Percentiles rank a stretch among this genome's conserved stretches.
phyloP scores from a whole-genome alignment of 2,113 vertebrate genomes.

The Muntiacus muntjak region DNA sequence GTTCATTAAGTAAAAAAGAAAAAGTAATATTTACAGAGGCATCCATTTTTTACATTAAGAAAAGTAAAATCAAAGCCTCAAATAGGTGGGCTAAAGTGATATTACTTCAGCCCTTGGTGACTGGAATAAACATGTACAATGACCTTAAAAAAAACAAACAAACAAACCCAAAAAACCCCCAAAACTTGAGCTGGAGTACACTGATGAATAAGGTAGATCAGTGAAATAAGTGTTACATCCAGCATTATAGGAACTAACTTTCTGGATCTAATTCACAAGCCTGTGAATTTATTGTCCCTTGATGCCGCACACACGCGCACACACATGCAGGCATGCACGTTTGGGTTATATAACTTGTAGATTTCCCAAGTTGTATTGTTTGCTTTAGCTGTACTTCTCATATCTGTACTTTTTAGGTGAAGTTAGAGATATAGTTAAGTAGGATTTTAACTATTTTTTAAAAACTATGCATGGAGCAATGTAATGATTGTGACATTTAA shows the following conservation, averaged over 20 bases:
- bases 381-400: neutral
- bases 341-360: neutral
- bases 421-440: neutral
- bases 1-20: neutral
- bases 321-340: neutral
- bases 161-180: neutral
- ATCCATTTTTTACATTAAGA: neutral
- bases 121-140: neutral
- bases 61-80: neutral
- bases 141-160: neutral
- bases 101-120: neutral
- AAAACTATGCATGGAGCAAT: neutral
- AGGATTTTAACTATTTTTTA: neutral
- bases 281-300: neutral
- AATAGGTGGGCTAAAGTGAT: neutral
- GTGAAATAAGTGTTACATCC: neutral
- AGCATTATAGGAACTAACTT: neutral
- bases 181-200: neutral
- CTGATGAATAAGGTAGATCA: neutral
- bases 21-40: neutral
- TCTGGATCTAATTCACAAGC: neutral
- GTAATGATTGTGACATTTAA: neutral
- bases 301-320: neutral
- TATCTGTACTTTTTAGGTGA: neutral
- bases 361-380: neutral